These are phyloP conservation scores for Nettapus auritus DNA, from an alignment of 2,113 vertebrate genomes.

Conservation along the genomic window DNA sequence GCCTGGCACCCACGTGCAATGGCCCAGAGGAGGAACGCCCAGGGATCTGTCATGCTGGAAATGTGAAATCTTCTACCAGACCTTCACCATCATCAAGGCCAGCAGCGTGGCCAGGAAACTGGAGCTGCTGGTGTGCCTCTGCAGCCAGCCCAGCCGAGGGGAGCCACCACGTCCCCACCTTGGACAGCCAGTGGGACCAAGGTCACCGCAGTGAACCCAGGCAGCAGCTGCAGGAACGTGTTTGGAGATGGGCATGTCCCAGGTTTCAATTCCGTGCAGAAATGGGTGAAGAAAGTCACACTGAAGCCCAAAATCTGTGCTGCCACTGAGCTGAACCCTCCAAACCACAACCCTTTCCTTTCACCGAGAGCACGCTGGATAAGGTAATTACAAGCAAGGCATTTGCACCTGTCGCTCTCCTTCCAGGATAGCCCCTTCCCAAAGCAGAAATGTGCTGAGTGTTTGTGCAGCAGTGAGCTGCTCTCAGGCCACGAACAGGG, in stretches of 20 bases:
- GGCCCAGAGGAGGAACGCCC: neutral
- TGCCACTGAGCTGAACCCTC: neutral
- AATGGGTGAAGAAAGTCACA: neutral
- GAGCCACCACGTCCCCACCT: neutral
- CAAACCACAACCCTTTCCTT: neutral
- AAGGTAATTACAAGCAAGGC: neutral
- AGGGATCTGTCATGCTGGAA: neutral
- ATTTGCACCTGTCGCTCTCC: neutral
- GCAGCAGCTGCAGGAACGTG: neutral
- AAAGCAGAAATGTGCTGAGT: neutral
- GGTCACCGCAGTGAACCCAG: neutral
- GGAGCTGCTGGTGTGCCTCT: neutral
- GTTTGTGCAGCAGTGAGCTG: neutral
- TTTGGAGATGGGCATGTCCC: rapidly evolving
- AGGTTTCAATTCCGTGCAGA: neutral
- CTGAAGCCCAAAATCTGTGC: neutral
- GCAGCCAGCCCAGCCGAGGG: rapidly evolving
- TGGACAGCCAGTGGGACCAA: neutral
- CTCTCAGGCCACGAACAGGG: neutral
- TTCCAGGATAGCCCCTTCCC: neutral
- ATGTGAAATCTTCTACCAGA: neutral
- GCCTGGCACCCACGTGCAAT: too few species aligned
- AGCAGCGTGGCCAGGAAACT: neutral
- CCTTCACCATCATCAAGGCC: neutral
- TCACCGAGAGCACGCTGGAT: rapidly evolving